phyloP scores from a whole-genome alignment of 1,140 invertebrate species.

The Pseudomyrmex concolor region DNA sequence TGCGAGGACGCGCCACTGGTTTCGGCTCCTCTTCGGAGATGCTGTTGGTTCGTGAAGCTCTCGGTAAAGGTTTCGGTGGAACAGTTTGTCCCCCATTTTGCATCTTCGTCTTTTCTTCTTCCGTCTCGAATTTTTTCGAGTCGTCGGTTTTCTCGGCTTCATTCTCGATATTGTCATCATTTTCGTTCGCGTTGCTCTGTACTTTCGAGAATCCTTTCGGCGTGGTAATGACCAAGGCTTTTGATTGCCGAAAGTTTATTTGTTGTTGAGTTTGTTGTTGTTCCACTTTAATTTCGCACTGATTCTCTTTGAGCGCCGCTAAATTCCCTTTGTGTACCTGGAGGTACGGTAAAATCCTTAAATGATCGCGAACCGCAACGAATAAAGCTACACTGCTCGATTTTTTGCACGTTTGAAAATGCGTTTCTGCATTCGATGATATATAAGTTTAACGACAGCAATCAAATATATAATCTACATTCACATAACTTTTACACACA shows the following conservation, averaged over 20 bases:
- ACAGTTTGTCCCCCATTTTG: constrained; percentile 79
- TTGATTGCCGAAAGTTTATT: constrained; percentile 67
- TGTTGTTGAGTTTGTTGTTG: constrained; percentile 28
- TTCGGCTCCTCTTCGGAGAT: constrained; percentile 88
- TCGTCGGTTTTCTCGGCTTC: constrained; percentile 72
- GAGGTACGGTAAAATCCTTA: constrained; percentile 75
- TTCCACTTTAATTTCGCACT: constrained; percentile 80
- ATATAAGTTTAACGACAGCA: constrained; percentile 18
- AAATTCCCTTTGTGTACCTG: constrained; percentile 85
- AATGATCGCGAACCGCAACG: constrained; percentile 59
- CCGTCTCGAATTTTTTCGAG: constrained; percentile 72
- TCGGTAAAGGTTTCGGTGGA: constrained; percentile 91
- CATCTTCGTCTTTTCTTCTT: constrained; percentile 81
- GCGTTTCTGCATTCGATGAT: constrained; percentile 35
- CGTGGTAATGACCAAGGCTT: constrained; percentile 77
- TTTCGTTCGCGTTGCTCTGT: constrained; percentile 75
- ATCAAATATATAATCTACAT: constrained; percentile 28
- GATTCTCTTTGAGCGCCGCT: constrained; percentile 81
- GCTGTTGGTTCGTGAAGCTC: constrained; percentile 88
- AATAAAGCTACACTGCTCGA: constrained; percentile 46
- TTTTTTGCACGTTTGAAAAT: constrained; percentile 43
- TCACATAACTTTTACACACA: constrained; percentile 57
- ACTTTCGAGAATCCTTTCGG: constrained; percentile 80
- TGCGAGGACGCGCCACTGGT: constrained; percentile 90
- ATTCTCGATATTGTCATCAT: constrained; percentile 73